Evolutionary conservation across 1,140 invertebrate species (phyloP), one percentile per base, ranked within the genome.

Genomic region (Bombyx mandarina): DNA sequence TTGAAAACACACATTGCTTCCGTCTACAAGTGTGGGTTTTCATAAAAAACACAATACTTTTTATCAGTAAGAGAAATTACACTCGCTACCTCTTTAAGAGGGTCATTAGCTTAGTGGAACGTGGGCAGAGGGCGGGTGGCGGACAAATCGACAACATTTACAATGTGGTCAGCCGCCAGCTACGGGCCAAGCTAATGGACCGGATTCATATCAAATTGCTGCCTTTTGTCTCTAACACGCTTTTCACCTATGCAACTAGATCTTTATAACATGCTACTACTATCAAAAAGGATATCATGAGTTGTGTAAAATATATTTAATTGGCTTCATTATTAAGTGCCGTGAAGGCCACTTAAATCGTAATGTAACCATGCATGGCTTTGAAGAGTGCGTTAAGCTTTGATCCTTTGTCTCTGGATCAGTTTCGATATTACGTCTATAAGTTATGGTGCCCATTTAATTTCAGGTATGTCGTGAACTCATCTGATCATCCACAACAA

Each of bases 81-180:
- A 35, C 26, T 51, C 50, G 22, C 50, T 49, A 51, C 42, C 18
- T 51, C 18, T 51, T 51, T 51, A 35, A 51, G 42, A 51, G 50
- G 50, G 50, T 35, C 50, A 51, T 51, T 51, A 51, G 22, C 50
- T 51, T 51, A 51, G 50, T 51, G 22, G 50, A 35, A 51, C 50
- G 22, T 10, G 10, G 50, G 4, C 7, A 51, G 42, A 22, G 22
- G 22, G 8, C 22, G 26, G 50, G 26, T 8, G 26, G 26, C 22
- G 8, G 26, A 51, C 18, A 51, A 51, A 51, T 51, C 50, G 22
- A 35, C 50, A 51, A 51, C 50, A 35, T 51, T 51, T 51, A 51
- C 50, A 35, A 8, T 8, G 50, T 35, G 50, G 50, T 51, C 50
- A 51, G 50, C 42, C 50, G 50, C 22, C 50, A 35, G 18, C 42